Percentiles rank a stretch among this genome's conserved stretches.
phyloP scores from a whole-genome alignment of 2,888 invertebrate genomes.

The Platycheirus rosarum region DNA sequence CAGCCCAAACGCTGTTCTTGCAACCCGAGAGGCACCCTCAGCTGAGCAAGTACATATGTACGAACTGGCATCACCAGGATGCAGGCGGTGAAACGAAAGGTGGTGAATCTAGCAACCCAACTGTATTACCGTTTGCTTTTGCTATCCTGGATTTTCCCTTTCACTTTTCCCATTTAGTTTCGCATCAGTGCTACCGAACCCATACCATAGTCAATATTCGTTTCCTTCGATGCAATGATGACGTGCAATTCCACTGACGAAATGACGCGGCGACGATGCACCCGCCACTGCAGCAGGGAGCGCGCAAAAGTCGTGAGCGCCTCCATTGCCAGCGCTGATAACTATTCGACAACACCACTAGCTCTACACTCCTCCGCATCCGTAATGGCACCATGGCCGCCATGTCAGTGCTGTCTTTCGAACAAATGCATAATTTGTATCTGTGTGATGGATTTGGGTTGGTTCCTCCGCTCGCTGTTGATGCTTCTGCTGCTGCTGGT shows the following conservation, averaged over 20 bases:
- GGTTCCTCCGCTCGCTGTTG: constrained; percentile 37
- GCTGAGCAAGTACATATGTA: background rate
- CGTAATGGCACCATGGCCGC: constrained; percentile 6
- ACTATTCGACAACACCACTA: constrained; percentile 22
- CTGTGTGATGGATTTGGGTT: constrained; percentile 68
- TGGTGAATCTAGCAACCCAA: constrained; percentile 49
- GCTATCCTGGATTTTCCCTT: constrained; percentile 25
- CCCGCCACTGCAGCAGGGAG: constrained; percentile 28
- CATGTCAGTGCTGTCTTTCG: constrained; percentile 25
- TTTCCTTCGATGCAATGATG: constrained; percentile 23
- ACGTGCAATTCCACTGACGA: constrained; percentile 30
- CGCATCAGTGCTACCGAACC: constrained; percentile 59
- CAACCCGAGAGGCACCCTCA: constrained; percentile 17
- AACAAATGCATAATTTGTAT: constrained; percentile 63
- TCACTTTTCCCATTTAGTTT: constrained; percentile 65
- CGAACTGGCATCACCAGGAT: background rate
- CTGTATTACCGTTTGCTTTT: background rate
- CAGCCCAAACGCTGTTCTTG: constrained; percentile 10
- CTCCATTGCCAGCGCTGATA: constrained; percentile 26
- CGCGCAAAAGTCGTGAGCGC: constrained; percentile 48
- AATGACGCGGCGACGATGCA: constrained; percentile 23
- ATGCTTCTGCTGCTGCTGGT: constrained; percentile 9
- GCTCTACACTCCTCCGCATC: constrained; percentile 39
- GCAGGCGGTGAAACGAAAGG: constrained; percentile 30
- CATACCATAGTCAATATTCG: constrained; percentile 41